These are phyloP conservation scores for Dascillus cervinus DNA, from an alignment of 2,888 invertebrate genomes.

Conservation along the genomic window DNA sequence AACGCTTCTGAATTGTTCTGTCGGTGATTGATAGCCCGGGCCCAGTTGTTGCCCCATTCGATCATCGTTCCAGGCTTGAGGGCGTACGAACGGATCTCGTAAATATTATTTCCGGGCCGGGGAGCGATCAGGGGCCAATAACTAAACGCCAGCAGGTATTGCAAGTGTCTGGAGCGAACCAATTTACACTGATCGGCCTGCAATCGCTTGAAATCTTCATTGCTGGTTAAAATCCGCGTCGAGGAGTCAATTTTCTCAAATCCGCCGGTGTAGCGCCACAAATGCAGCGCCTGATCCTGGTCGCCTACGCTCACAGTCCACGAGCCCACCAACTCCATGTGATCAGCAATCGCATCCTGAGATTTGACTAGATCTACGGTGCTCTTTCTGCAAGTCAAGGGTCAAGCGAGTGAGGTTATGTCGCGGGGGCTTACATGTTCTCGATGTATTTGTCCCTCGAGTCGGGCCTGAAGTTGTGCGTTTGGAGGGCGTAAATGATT, in stretches of 20 bases:
- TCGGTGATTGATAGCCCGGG: conserved; percentile 84
- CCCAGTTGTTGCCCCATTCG: conserved; percentile 99
- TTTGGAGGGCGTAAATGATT: conserved; percentile 89
- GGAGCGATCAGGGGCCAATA: conserved; percentile 71
- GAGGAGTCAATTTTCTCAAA: conserved; percentile 80
- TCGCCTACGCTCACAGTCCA: conserved; percentile 96
- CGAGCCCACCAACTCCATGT: conserved; percentile 85
- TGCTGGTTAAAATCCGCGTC: conserved; percentile 58
- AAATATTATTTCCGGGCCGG: conserved; percentile 60
- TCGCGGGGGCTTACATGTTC: conserved; percentile 70
- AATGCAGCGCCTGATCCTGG: conserved; percentile 93
- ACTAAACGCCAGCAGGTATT: conserved; percentile 91
- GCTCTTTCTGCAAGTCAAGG: conserved; percentile 54
- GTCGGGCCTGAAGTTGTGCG: conserved; percentile 90
- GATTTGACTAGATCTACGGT: conserved; percentile 70
- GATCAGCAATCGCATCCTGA: conserved; percentile 55
- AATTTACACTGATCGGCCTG: conserved; percentile 69
- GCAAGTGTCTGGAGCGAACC: conserved; percentile 80
- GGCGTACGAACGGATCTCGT: conserved; percentile 84
- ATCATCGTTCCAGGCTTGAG: conserved; percentile 98
- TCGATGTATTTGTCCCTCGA: conserved; percentile 76
- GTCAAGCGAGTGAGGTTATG: not conserved
- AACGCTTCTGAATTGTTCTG: conserved; percentile 91
- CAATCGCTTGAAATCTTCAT: conserved; percentile 61
- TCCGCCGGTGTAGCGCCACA: conserved; percentile 94